A percentile compares a stretch with the other conserved stretches of the same genome.
These are phyloP conservation scores for Sus cebifrons DNA, from an alignment of 2,797 vertebrate species.

Conservation along the genomic window DNA sequence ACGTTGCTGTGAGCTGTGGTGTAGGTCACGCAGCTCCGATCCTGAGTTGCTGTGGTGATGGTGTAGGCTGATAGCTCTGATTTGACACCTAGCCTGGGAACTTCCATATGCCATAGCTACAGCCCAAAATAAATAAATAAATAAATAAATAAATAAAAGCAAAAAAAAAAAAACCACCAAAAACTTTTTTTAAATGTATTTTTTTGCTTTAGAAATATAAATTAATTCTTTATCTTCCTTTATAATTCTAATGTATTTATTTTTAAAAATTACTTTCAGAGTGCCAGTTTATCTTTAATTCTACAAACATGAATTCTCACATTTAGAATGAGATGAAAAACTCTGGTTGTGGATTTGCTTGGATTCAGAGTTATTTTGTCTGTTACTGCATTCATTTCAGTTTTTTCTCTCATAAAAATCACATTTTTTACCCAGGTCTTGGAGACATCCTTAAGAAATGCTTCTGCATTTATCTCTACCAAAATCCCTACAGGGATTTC, in stretches of 20 bases:
- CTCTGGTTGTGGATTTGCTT: constrained; percentile 22
- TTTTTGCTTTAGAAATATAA: neutral
- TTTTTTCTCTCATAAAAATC: constrained; percentile 2
- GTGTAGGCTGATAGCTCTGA: too few relatives aligned
- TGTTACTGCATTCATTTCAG: neutral
- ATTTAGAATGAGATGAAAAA: constrained; percentile 4
- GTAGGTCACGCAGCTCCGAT: too few relatives aligned
- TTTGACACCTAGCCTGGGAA: too few relatives aligned
- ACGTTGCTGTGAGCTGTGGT: too few relatives aligned
- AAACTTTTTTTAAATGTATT: neutral
- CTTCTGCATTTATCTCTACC: neutral
- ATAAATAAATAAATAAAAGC: too few relatives aligned
- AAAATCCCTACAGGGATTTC: neutral
- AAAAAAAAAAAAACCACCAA: too few relatives aligned
- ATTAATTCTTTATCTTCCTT: neutral
- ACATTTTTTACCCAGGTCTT: neutral
- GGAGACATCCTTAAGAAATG: constrained; percentile 25
- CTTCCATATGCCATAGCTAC: too few relatives aligned
- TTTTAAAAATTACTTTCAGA: neutral
- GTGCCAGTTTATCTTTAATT: neutral
- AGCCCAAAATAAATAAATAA: too few relatives aligned
- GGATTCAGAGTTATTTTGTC: neutral
- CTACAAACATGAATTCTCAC: neutral
- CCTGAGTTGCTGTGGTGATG: too few relatives aligned
- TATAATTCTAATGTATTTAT: neutral